Evolutionary conservation across 2,113 vertebrate genomes (phyloP), one percentile per base, ranked within the genome.

Genomic region (Sitta europaea): DNA sequence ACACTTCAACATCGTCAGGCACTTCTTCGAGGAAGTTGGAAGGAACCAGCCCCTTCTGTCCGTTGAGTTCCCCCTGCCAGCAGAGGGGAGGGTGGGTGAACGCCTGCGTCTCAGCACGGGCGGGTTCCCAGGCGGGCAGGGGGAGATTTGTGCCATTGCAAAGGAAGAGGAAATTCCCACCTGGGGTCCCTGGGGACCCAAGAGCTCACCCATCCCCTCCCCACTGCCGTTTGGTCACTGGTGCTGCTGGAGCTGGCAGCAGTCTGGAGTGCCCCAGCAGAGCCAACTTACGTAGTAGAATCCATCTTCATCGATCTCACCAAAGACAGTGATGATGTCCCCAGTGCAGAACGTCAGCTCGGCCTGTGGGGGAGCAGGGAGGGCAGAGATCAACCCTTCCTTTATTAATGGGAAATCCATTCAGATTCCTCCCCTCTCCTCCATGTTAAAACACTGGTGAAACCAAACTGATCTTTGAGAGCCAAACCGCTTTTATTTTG

Each of bases 1-100:
- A 99, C 91, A 99, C 99, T 95, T 99, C 99, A 48, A 99, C 99
- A 55, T 99, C 99, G 6, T 99, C 99, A 99, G 99, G 99, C 99
- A 99, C 99, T 99, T 99, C 99, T 99, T 99, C 99, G 55, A 99
- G 99, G 97, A 99, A 99, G 98, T 99, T 99, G 90, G 99, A 99
- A 97, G 99, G 99, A 97, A 99, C 98, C 31, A 99, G 98, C 97
- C 99, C 99, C 95, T 99, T 99, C 79, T 99, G 99, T 96, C 99
- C 99, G 1, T 99, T 99, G n/a, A 99, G 98, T 82, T 99, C 99
- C 33, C 99, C 99, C 99, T 99, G 94, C 1, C 45, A 24, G 31
- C 13, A 3, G 5, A 28, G 10, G 40, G 24, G 27, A 31, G 51
- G 4, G 1, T 4, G 24, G 23, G 43, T 28, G 8, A 53, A 1